These are phyloP conservation scores for Meteorus cinctellus DNA, from an alignment of 2,888 invertebrate genomes.

Conservation along the genomic window DNA sequence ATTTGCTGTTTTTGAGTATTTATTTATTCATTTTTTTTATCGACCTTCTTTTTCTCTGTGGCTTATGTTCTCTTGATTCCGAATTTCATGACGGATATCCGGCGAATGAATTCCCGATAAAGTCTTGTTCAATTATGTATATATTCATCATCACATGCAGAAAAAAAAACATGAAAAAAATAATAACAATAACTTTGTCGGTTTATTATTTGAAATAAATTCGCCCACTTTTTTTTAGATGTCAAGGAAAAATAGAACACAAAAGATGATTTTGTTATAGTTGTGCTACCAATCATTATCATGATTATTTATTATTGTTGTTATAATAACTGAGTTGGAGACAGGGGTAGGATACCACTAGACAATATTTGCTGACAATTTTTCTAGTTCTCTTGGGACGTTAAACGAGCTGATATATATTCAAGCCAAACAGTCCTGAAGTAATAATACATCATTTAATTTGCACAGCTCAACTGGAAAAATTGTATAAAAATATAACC, in stretches of 20 bases:
- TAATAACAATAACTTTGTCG: neutral
- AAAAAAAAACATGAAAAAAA: neutral
- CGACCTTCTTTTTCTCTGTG: neutral
- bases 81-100: neutral
- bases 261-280: too few species aligned
- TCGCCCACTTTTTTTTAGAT: neutral
- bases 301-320: too few species aligned
- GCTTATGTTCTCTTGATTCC: neutral
- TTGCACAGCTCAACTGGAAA: neutral
- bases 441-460: neutral
- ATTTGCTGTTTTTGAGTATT: slow-evolving; percentile 20
- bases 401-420: neutral
- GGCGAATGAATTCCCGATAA: neutral
- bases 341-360: too few species aligned
- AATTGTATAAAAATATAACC: neutral
- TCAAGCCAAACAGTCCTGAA: neutral
- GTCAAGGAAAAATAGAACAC: neutral
- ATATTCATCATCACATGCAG: neutral
- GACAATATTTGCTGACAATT: slow-evolving; percentile 21
- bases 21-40: neutral
- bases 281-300: too few species aligned
- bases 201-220: neutral
- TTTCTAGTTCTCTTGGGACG: neutral
- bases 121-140: neutral
- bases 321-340: too few species aligned